Base-by-base conservation (phyloP, 2,888 invertebrate genomes). In the Epinotia bilunana region DNA sequence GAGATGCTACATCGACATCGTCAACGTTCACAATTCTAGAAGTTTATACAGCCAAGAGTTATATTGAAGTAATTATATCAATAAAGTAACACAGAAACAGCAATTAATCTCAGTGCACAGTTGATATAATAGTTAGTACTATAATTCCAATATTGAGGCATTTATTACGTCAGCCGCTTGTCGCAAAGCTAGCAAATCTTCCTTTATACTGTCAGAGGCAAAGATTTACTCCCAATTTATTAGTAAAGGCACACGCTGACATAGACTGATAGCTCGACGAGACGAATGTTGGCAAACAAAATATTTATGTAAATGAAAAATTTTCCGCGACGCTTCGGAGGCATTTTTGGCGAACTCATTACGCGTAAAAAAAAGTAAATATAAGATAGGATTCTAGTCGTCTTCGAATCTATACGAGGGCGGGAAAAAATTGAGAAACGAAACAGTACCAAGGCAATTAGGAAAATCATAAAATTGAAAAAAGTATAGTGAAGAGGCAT, bases 161-260 rank as follows among this genome's bases (percentile, higher is more conserved):
- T 64, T 64, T 72, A 64, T 72, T 49, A 72, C 72, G 65, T 60
- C 49, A 72, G 2, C 62, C 62, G 28, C 53, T 64, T 57, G 57
- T 72, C 43, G 63, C 4, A 16, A 23, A 57, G 28, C 58, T 65
- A 65, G 72, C 72, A 67, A 73, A 67, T 73, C 65, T 73, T 65
- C 65, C 65, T 65, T 72, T 72, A 39, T 73, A 23, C 16, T 53
- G 67, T 53, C 58, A 20, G 49, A n/a, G 39, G 58, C 67, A 53
- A 64, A 60, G 69, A 72, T 65, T 60, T 53, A 67, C 60, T 61
- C 60, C 53, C 67, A 67, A 73, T 73, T 67, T 67, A 73, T 73
- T 73, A 67, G 73, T 53, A 33, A 46, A 57, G 7, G 58, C 72
- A 20, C 20, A n/a, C 69, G 68, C 33, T 55, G 71, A 62, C 72